Base-by-base conservation (phyloP, 2,797 vertebrate genomes). In the Sarcophilus harrisii region DNA sequence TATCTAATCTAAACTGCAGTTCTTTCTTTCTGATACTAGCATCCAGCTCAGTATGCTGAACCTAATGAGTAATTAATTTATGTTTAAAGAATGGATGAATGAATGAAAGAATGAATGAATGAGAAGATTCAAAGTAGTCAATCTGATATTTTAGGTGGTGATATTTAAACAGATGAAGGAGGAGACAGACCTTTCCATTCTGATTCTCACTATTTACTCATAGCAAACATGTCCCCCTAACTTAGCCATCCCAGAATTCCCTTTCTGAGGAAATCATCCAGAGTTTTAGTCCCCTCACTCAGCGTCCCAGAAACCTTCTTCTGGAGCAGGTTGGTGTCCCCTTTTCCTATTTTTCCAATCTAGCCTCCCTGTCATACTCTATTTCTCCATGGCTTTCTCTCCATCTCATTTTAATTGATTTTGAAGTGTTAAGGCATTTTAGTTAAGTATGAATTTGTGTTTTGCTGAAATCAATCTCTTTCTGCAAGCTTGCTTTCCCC, bases 331-430 rank as follows among this genome's bases (percentile, higher is more conserved):
- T 45, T 1, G 38, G 54, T 57, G 38, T 58, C 24, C 27, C 2
- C 18, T 0, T 92, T 27, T 95, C 57, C 11, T 92, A 38, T 93
- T 60, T 13, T 92, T 14, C 93, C 59, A 90, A 1, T 28, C 0
- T 9, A 94, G 87, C 32, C 91, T 58, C 58, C 13, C 97, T 57
- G 93, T 94, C 92, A 90, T 49, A 90, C 91, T 92, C 21, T 12
- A n/a, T 96, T 92, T 93, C 90, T 96, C 91, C 62, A 54, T 94
- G 93, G 94, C 81, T 94, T 96, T 96, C 93, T 95, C 96, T 98
- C 96, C 96, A 89, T 91, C 96, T 97, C 92, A 94, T 97, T 98
- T 62, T 97, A 98, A 98, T 98, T 98, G 98, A 98, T 98, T 98
- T 96, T 5, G 58, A 97, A 98, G 96, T 95, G 96, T 97, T 97